Percentiles rank a stretch among this genome's conserved stretches.
These are phyloP conservation scores for Helostoma temminkii DNA, from an alignment of 2,797 vertebrate genomes.

Conservation along the genomic window DNA sequence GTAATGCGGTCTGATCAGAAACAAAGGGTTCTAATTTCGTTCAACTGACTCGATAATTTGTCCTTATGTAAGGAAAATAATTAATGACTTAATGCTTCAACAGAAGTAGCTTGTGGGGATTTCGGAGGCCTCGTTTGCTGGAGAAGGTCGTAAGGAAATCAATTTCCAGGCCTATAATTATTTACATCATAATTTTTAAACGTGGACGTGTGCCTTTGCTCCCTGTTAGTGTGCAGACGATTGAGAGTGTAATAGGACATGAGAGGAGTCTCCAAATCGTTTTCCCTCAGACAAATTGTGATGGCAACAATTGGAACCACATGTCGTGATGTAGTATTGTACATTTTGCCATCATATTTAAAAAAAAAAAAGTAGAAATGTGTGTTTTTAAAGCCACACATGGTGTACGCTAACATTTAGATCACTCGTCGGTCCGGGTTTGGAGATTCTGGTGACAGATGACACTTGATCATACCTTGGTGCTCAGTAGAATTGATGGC, in stretches of 20 bases:
- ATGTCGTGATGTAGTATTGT: slow-evolving; percentile 27
- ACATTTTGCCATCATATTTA: slow-evolving; percentile 13
- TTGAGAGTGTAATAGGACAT: slow-evolving; percentile 49
- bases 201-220: slow-evolving; percentile 60
- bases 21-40: slow-evolving; percentile 89
- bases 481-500: slow-evolving; percentile 19
- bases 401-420: neutral
- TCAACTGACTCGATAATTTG: slow-evolving; percentile 88
- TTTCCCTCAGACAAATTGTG: slow-evolving; percentile 35
- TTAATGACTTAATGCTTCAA: slow-evolving; percentile 86
- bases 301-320: slow-evolving; percentile 55
- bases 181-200: slow-evolving; percentile 77
- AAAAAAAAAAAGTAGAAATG: neutral
- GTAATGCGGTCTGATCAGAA: slow-evolving; percentile 88
- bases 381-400: neutral
- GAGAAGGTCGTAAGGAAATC: slow-evolving; percentile 76
- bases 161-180: slow-evolving; percentile 80
- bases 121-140: slow-evolving; percentile 65
- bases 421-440: neutral
- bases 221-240: slow-evolving; percentile 47
- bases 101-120: slow-evolving; percentile 76
- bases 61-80: slow-evolving; percentile 87
- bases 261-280: slow-evolving; percentile 40
- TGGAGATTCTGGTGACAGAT: slow-evolving; percentile 11
- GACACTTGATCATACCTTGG: slow-evolving; percentile 30